phyloP scores from a whole-genome alignment of 2,888 invertebrate genomes.

The Euclidia mi region DNA sequence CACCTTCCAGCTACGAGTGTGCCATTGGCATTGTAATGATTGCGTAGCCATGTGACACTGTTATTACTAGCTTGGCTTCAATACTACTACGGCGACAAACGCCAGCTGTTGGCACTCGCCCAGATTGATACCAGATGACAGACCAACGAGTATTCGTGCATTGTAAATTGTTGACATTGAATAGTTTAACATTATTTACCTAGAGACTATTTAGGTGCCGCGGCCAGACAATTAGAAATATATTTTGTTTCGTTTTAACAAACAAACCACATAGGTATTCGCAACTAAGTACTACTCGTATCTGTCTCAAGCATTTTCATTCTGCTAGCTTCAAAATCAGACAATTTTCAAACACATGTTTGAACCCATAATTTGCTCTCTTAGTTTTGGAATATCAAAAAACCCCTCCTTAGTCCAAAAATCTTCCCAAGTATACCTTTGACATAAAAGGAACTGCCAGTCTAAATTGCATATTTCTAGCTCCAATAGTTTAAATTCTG shows the following conservation, averaged over 20 bases:
- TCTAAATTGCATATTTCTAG: too few species aligned
- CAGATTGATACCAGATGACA: slow-evolving; percentile 73
- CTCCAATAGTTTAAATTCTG: too few species aligned
- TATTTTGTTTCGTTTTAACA: neutral
- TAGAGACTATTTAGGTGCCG: slow-evolving; percentile 38
- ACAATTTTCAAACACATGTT: too few species aligned
- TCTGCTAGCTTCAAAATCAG: too few species aligned
- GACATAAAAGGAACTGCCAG: too few species aligned
- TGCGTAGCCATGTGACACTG: slow-evolving; percentile 56
- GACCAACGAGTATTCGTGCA: slow-evolving; percentile 64
- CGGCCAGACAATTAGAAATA: slow-evolving; percentile 12
- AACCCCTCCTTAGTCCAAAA: too few species aligned
- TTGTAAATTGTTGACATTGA: slow-evolving; percentile 67
- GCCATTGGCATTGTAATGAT: slow-evolving; percentile 30
- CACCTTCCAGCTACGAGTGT: slow-evolving; percentile 36
- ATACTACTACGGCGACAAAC: slow-evolving; percentile 54
- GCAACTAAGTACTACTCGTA: too few species aligned
- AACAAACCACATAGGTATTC: too few species aligned
- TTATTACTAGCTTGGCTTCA: slow-evolving; percentile 65
- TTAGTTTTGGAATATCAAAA: too few species aligned
- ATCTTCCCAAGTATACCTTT: too few species aligned
- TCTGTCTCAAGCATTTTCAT: too few species aligned
- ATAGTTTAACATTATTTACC: slow-evolving; percentile 52
- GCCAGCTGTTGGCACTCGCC: slow-evolving; percentile 69
- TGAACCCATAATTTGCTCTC: too few species aligned